These are phyloP conservation scores for Listronotus bonariensis DNA, from an alignment of 1,140 invertebrate genomes.

Conservation along the genomic window DNA sequence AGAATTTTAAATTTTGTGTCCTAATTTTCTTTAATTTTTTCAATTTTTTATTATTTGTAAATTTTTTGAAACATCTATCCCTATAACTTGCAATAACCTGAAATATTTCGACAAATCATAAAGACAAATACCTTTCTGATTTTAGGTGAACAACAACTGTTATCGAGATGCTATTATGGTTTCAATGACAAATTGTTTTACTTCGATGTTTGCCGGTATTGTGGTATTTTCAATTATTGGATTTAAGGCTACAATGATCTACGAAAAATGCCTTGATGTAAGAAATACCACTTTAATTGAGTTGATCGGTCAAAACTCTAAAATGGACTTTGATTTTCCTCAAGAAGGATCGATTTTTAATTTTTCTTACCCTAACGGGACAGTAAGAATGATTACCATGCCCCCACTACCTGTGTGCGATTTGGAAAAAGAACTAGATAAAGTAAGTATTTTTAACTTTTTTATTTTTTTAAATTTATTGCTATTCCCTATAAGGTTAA, in stretches of 20 bases:
- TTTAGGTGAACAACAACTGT: conserved; percentile 82
- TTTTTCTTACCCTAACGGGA: conserved; percentile 63
- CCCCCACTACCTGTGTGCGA: conserved; percentile 75
- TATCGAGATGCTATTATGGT: conserved; percentile 93
- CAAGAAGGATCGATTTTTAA: conserved; percentile 60
- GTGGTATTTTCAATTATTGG: conserved; percentile 98
- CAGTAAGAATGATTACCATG: conserved; percentile 63
- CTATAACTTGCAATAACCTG: no score
- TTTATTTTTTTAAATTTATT: no score
- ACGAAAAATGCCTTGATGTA: conserved; percentile 73
- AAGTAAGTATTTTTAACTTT: conserved; percentile 70
- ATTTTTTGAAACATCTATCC: no score
- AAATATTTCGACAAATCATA: not conserved
- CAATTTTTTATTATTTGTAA: no score
- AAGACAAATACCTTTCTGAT: no score
- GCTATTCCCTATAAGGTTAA: no score
- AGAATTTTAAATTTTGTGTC: no score
- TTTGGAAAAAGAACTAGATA: conserved; percentile 84
- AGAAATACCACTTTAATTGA: conserved; percentile 65
- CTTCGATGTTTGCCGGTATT: conserved; percentile 97
- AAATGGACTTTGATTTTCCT: conserved; percentile 58
- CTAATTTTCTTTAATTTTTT: no score
- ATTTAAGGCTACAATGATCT: conserved; percentile 87
- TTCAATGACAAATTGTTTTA: conserved; percentile 92
- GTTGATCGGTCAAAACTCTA: conserved; percentile 58